Evolutionary conservation across 2,888 invertebrate species (phyloP), one percentile per base, ranked within the genome.

Genomic region (Ypsolopha scabrella): DNA sequence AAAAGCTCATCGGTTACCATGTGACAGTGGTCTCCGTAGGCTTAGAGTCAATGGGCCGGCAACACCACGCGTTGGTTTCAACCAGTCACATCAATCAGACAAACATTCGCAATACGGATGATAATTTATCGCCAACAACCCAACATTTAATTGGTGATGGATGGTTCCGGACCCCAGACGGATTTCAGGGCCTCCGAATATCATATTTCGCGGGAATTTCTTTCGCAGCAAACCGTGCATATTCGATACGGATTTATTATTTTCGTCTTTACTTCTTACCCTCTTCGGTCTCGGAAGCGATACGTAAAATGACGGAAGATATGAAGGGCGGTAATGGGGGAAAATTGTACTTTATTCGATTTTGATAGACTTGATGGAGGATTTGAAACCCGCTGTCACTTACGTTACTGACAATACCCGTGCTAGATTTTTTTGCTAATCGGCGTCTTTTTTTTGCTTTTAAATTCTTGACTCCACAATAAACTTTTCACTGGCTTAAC

Each of bases 321-420:
- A 73, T 75, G 80, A 79, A 76, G 80, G 80, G 79, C 79, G 80
- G 80, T 85, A 83, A 83, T 83, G 72, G 82, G 74, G 75, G 80
- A 79, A 85, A 83, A 85, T 85, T 82, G 81, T 76, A 69, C 80
- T 78, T 85, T 81, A 86, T 86, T 85, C 76, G 81, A 83, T 83
- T 85, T 83, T 83, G 83, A 83, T 83, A 80, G 80, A 79, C 80
- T 78, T 72, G 75, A 76, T 78, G 76, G 72, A 62, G 74, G 76
- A 80, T 81, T 85, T 80, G 68, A 75, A 70, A 70, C 67, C 69
- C 67, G 65, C 66, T 74, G 79, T 75, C 76, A 70, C 66, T 80
- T 69, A 69, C 61, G 68, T 65, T 65, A 64, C 63, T 64, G 61
- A 65, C 59, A 60, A 61, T 59, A 34, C 9, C 6, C 55, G 57